Percentiles rank a stretch among this genome's conserved stretches.
Evolutionary conservation across 2,888 invertebrate genomes (phyloP).

Genomic region (Diarsia mendica): DNA sequence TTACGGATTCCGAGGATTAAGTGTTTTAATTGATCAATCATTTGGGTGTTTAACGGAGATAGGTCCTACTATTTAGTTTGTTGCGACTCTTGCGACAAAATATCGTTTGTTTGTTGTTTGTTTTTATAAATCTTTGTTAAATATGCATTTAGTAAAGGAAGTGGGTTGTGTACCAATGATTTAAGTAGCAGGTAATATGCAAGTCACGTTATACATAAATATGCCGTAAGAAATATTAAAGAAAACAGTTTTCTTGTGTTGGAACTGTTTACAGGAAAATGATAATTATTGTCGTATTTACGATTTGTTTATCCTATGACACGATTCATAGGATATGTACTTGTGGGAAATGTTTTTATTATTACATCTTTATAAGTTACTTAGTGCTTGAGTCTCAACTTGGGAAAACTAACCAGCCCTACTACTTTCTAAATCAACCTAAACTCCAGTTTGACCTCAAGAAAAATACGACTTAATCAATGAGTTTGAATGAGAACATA

Average conservation of each 20-base stretch:
- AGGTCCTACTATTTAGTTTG: background rate
- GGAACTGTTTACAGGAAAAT: conserved; percentile 38
- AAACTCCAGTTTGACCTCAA: background rate
- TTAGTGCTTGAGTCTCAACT: background rate
- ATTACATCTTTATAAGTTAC: conserved; percentile 5
- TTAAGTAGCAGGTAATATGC: conserved; percentile 47
- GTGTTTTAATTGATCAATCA: conserved; percentile 39
- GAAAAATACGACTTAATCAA: background rate
- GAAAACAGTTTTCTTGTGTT: conserved; percentile 43
- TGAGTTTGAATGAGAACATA: background rate
- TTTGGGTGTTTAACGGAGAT: conserved; percentile 41
- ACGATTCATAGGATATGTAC: too few species aligned
- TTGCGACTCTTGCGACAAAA: background rate
- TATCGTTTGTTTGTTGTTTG: background rate
- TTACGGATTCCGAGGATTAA: conserved; percentile 36
- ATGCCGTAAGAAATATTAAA: conserved; percentile 34
- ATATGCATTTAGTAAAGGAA: conserved; percentile 18
- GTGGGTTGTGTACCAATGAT: conserved; percentile 19
- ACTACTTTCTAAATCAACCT: background rate
- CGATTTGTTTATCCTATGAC: conserved; percentile 29
- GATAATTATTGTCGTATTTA: conserved; percentile 35
- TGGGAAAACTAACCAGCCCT: background rate
- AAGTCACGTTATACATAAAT: conserved; percentile 53
- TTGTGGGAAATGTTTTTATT: background rate
- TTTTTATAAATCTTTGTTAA: background rate